Evolutionary conservation across 2,113 vertebrate genomes (phyloP).

Genomic region (Corvus hawaiiensis): DNA sequence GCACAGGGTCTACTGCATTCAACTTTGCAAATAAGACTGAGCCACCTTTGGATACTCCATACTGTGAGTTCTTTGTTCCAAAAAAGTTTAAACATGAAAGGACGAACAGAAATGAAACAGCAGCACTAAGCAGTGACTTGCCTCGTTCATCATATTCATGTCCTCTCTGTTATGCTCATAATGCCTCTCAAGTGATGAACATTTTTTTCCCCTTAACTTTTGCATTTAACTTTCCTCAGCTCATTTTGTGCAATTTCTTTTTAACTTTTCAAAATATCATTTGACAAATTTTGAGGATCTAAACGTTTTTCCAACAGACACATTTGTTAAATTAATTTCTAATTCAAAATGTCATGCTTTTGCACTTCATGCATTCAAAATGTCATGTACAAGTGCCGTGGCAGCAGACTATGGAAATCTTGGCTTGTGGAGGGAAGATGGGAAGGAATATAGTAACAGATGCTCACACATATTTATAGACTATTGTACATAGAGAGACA

Average conservation of each 20-base stretch:
- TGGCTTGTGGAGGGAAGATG: slow-evolving; percentile 50
- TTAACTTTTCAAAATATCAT: slow-evolving; percentile 62
- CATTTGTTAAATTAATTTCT: slow-evolving; percentile 69
- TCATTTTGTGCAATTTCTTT: slow-evolving; percentile 38
- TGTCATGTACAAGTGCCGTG: slow-evolving; percentile 62
- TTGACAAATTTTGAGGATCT: slow-evolving; percentile 58
- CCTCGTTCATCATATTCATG: background rate
- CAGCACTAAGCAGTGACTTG: background rate
- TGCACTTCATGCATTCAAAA: slow-evolving; percentile 68
- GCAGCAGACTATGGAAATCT: slow-evolving; percentile 68
- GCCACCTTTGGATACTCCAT: background rate
- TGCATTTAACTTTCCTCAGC: slow-evolving; percentile 7
- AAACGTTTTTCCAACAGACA: slow-evolving; percentile 55
- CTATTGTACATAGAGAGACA: slow-evolving; percentile 61
- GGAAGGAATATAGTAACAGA: slow-evolving; percentile 59
- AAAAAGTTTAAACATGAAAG: background rate
- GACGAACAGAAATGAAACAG: background rate
- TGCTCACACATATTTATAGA: slow-evolving; percentile 67
- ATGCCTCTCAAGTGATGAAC: background rate
- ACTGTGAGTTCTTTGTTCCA: background rate
- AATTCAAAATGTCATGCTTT: slow-evolving; percentile 70
- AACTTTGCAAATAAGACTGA: background rate
- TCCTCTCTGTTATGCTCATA: background rate
- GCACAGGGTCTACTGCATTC: background rate
- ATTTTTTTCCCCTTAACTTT: background rate